Percentiles rank a stretch among this genome's conserved stretches.
These are phyloP conservation scores for Mylabris phalerata DNA, from an alignment of 1,140 invertebrate species.

Conservation along the genomic window DNA sequence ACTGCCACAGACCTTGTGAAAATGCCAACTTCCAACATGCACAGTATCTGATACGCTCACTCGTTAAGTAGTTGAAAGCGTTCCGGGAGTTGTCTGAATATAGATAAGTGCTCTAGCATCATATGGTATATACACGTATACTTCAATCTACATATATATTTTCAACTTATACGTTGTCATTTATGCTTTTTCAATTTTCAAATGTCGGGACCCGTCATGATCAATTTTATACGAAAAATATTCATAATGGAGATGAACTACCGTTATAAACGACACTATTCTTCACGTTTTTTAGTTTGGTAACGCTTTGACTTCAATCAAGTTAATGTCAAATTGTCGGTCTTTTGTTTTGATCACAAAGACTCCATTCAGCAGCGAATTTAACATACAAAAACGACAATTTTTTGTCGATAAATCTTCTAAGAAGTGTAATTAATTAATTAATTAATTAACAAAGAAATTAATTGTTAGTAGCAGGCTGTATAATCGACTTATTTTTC, in stretches of 20 bases:
- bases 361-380: neutral
- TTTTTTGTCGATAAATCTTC: neutral
- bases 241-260: no score
- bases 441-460: neutral
- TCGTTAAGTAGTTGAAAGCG: constrained; percentile 8
- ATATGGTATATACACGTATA: constrained; percentile 3
- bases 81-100: constrained; percentile 5
- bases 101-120: constrained; percentile 11
- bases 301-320: no score
- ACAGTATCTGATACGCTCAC: constrained; percentile 7
- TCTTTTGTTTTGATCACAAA: no score
- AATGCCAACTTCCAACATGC: constrained; percentile 2
- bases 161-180: constrained; percentile 6
- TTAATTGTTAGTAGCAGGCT: no score
- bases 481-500: no score
- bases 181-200: constrained; percentile 16
- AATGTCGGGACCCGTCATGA: constrained; percentile 8
- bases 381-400: neutral
- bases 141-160: no score
- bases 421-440: neutral
- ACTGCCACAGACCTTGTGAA: constrained; percentile 5
- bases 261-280: no score
- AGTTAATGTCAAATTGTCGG: no score
- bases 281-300: no score
- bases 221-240: constrained; percentile 1